Conservation (phyloP, 2,797 vertebrate species). For the Sylvia borin region DNA sequence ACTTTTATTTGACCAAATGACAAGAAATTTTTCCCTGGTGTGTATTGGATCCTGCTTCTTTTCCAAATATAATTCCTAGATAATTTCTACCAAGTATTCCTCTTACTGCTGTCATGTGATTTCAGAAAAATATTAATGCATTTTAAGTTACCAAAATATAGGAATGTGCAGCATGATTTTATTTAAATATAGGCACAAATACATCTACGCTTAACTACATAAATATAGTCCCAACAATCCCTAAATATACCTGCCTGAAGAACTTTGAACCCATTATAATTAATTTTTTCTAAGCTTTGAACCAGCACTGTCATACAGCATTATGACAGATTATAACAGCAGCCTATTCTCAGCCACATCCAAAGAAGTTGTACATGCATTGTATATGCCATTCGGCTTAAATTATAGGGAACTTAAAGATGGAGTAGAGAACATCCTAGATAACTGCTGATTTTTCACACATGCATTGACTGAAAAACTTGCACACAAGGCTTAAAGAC, state of each 20-base stretch:
- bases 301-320: neutral
- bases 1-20: neutral
- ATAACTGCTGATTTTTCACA: neutral
- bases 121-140: neutral
- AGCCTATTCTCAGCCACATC: neutral
- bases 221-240: neutral
- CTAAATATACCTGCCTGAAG: neutral
- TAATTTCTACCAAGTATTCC: neutral
- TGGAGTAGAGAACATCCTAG: neutral
- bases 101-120: neutral
- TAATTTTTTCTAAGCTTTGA: neutral
- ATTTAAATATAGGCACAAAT: neutral
- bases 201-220: neutral
- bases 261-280: neutral
- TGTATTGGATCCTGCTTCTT: neutral
- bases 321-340: neutral
- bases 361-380: neutral
- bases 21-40: neutral
- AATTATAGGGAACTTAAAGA: neutral
- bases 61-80: neutral
- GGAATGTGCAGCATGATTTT: neutral
- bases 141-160: neutral
- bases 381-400: neutral
- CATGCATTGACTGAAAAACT: neutral
- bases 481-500: neutral